Base-by-base conservation (phyloP, 2,888 invertebrate genomes). In the Athetis lepigone region DNA sequence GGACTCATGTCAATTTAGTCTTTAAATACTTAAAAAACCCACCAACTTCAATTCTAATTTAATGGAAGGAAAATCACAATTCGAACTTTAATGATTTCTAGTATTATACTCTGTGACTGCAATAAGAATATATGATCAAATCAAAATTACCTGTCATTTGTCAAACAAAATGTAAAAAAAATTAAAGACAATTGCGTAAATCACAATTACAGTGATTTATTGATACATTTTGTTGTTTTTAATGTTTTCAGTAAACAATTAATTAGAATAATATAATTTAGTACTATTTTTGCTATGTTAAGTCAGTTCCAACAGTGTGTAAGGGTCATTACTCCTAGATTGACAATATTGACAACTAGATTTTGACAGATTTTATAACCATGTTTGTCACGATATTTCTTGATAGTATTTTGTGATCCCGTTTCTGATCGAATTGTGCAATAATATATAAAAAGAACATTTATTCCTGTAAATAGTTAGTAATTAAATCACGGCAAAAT, bases 311-410 rank as follows among this genome's bases (percentile, higher is more conserved):
- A 59, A 40, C 58, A 25, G 60, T 67, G 18, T 50, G 21, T 21
- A 39, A 1, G 16, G 23, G 37, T 67, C 73, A 57, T 61, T 67
- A 72, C 25, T 61, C n/a, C 42, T 42, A 29, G 46, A 43, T 43
- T 63, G 58, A 69, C 74, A 73, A 54, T 13, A 56, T 25, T 73
- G 72, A 73, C 73, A 73, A 39, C 55, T 74, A 11, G 59, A 54
- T 54, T 73, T 69, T 87, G 86, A 85, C 91, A 90, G 84, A 81
- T 87, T 92, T 92, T 92, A 80, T 93, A 93, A 92, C 93, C 93
- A 92, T 94, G 92, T 92, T 90, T 92, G 91, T 89, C 89, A 85
- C 81, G 84, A 84, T 82, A 84, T 81, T 86, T 77, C 86, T 84
- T 77, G 82, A 85, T 83, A 82, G 82, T 86, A 89, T 90, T 89